Evolutionary conservation across 2,797 vertebrate genomes (phyloP).

Genomic region (Manis javanica): DNA sequence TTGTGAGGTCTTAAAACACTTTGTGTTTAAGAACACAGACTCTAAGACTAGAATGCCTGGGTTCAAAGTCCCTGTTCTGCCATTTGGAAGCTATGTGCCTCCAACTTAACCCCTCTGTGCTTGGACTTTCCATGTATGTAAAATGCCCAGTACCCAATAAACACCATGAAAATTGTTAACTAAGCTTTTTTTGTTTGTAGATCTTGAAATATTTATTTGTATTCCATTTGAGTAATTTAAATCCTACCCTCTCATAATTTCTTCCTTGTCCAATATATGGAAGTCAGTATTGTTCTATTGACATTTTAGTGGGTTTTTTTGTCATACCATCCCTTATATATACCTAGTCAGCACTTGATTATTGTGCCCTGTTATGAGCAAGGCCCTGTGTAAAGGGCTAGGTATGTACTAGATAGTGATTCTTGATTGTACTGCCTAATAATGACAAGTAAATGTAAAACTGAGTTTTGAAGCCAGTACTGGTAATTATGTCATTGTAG

Average conservation of each 20-base stretch:
- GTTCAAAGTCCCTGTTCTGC: background rate
- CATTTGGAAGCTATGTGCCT: background rate
- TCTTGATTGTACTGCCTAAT: background rate
- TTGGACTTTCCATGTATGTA: background rate
- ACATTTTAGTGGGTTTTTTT: background rate
- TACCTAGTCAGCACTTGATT: background rate
- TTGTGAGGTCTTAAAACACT: background rate
- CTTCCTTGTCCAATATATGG: background rate
- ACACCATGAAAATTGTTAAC: background rate
- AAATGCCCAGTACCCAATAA: background rate
- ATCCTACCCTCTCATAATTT: background rate
- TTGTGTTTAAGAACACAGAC: background rate
- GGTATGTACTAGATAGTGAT: background rate
- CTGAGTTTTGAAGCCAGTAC: background rate
- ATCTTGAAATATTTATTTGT: background rate
- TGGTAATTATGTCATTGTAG: background rate
- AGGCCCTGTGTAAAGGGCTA: background rate
- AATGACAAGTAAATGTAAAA: background rate
- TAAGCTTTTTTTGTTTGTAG: background rate
- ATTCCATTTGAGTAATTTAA: slow-evolving; percentile 41
- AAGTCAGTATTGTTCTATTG: background rate
- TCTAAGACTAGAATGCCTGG: background rate
- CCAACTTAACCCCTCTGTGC: background rate
- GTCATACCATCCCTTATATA: background rate
- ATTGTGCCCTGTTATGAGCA: background rate